Evolutionary conservation across 2,888 invertebrate genomes (phyloP), one percentile per base, ranked within the genome.

Genomic region (Agrochola macilenta): DNA sequence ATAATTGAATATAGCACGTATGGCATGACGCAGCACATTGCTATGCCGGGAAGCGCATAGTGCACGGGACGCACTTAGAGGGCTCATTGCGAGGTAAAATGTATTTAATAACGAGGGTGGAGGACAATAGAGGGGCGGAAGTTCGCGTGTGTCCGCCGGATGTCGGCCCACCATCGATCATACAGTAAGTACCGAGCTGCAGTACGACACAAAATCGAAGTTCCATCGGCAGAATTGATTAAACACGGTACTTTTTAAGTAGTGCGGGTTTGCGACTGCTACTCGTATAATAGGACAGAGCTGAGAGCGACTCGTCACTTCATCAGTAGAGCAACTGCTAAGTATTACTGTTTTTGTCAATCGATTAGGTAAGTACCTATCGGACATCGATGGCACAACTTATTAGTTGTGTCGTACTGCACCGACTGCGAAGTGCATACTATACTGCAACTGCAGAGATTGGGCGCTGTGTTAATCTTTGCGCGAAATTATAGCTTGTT

Each of bases 111-210:
- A 84, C 78, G 89, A 93, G 93, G 94, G 94, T 89, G 89, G 87
- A 90, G 92, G 92, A 95, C 95, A 95, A 96, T 95, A 88, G 91
- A 84, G 88, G 91, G 89, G 90, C 95, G 95, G 96, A 95, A 95
- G 95, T 82, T 82, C 90, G 87, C 87, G 86, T 88, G 89, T 94
- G 94, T 96, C 95, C 96, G 95, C 94, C 95, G 96, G 96, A 95
- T 91, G 93, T 90, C 90, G 89, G 92, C 89, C 93, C 94, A 92
- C 93, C 92, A 91, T 89, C 92, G 91, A 93, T 92, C 91, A 91
- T 89, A 83, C 78, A 64, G 69, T 80, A 78, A 84, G 83, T 84
- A 84, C 74, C 69, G n/a, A 43, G 49, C 26, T 30, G 35, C 46
- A 76, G 35, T 30, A 39, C 35, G 14, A 26, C 35, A 61, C n/a